phyloP scores from a whole-genome alignment of 2,888 invertebrate species.

The Sipha maydis region DNA sequence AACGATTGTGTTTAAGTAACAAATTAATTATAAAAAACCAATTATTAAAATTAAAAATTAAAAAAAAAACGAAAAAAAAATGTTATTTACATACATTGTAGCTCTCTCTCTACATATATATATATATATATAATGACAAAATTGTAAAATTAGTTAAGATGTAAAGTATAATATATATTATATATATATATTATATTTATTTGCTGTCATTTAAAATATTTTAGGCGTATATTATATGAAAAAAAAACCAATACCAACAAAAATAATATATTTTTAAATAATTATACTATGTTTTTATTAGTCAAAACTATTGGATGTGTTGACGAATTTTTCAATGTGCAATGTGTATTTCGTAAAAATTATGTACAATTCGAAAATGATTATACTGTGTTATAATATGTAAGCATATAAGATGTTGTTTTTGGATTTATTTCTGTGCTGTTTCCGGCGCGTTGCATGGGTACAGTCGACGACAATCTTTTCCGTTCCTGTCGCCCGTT shows the following conservation, averaged over 20 bases:
- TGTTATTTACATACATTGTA: constrained; percentile 44
- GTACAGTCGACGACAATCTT: constrained; percentile 11
- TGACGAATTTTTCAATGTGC: constrained; percentile 61
- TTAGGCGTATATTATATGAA: constrained; percentile 2
- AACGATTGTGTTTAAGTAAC: constrained; percentile 24
- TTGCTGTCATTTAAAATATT: constrained; percentile 30
- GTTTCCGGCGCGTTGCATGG: background rate
- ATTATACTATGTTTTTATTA: constrained; percentile 61
- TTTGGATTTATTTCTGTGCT: background rate
- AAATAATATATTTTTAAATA: constrained; percentile 55
- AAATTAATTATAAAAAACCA: constrained; percentile 28
- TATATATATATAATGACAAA: constrained; percentile 2
- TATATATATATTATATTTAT: constrained; percentile 1
- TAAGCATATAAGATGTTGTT: constrained; percentile 35
- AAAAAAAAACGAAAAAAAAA: constrained; percentile 14
- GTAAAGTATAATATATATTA: background rate
- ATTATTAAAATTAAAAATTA: constrained; percentile 21
- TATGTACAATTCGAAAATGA: constrained; percentile 57
- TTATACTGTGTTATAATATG: constrained; percentile 58
- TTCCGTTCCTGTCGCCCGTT: background rate
- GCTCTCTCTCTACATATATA: background rate
- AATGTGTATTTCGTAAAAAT: constrained; percentile 57
- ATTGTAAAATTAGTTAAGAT: constrained; percentile 39
- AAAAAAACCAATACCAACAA: constrained; percentile 34
- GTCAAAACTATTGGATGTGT: constrained; percentile 60